Base-by-base conservation (phyloP, 1,140 invertebrate species). In the Drosophila varians region DNA sequence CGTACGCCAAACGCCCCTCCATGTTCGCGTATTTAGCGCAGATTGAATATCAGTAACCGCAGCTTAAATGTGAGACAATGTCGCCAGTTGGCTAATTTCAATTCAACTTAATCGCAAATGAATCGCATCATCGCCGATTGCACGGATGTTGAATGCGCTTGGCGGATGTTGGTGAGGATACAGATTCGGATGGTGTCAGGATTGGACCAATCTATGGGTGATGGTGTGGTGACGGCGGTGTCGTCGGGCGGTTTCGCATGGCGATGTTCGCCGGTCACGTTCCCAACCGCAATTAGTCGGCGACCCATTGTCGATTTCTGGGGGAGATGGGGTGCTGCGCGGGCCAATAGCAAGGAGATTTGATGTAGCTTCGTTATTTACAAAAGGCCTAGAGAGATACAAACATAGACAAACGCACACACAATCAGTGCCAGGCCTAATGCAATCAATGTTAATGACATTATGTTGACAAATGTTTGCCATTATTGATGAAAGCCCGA, bases 401-500 rank as follows among this genome's bases (percentile, higher is more conserved):
- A 26, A 21, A 48, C 57, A 51, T 0, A 42, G 14, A 16, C 43
- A 66, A 34, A 53, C 28, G 40, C 45, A 34, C 54, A 65, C 58
- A 87, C 83, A 86, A 87, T 86, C 80, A 87, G 75, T 77, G 73
- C 64, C 42, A 55, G 58, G 68, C 57, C 77, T 77, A 87, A 87
- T 77, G 82, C 82, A 87, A 87, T 87, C 82, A 87, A 87, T 87
- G 82, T 79, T 87, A 87, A 87, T 87, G 82, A 87, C 82, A 87
- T 87, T 87, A 86, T 80, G 73, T 86, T 87, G 82, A 87, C 82
- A 87, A 87, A 87, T 87, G 82, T 86, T 82, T 77, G 77, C 82
- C 65, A 87, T 82, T 82, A 87, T 86, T 86, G 82, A 87, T 87
- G 82, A 77, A 80, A 87, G 69, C 76, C 69, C 64, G 52, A 48